Base-by-base conservation (phyloP, 2,113 vertebrate species). In the Athene noctua region DNA sequence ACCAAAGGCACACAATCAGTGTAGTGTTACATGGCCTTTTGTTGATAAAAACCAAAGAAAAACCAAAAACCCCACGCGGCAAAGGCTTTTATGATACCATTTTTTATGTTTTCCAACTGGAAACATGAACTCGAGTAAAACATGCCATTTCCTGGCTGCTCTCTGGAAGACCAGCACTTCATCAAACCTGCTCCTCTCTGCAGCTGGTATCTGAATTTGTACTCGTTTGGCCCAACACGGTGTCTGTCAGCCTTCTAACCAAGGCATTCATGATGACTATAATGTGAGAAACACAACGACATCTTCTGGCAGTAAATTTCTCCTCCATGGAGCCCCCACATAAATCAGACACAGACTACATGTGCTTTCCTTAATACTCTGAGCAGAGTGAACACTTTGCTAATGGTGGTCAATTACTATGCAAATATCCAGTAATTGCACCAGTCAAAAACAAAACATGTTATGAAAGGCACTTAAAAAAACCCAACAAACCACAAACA, bases 391-490 rank as follows among this genome's bases (percentile, higher is more conserved):
- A 82, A 85, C 30, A 62, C 49, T 77, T 75, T 6, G 4, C 61
- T 97, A 96, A 96, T n/a, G 36, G n/a, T 71, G 44, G 71, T 86
- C 79, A 96, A 95, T 95, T 90, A 94, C 67, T 92, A 88, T 75
- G 87, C 93, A 98, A 97, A 97, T 94, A 75, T 47, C n/a, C 49
- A 49, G 54, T 94, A 97, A 97, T 78, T 80, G 79, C 74, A 94
- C 20, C 85, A 77, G 88, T 83, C 74, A 94, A 96, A 97, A 95
- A 29, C n/a, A 86, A 96, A 97, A 75, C 12, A 80, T 59, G 20
- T 34, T 94, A 84, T 7, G 58, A 78, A 83, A 88, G 40, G n/a
- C 42, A 82, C 49, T 85, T 63, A 2, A n/a, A 74, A 95, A 52
- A 44, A 8, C 11, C 15, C 15, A 67, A 40, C 38, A 75, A 81